Evolutionary conservation across 35 echinoderm and acorn worm genomes (phyloP).

Genomic region (Apostichopus californicus): DNA sequence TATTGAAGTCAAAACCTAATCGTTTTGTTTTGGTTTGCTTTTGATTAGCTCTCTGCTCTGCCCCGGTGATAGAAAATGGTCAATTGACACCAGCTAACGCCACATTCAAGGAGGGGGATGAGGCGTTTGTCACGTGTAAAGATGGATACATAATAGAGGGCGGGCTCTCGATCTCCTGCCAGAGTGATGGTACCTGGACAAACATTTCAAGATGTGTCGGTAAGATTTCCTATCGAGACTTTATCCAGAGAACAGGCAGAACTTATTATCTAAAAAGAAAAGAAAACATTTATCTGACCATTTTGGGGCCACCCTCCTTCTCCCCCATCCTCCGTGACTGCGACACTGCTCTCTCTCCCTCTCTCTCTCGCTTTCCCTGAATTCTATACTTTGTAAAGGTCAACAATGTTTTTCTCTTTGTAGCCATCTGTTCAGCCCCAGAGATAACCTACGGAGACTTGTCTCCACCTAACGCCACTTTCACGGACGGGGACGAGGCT

Average conservation of each 20-base stretch:
- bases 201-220: conserved; percentile 3
- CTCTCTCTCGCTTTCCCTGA: too few relatives aligned
- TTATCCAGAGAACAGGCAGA: too few relatives aligned
- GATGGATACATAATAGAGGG: background rate
- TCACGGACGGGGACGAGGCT: conserved; percentile 10
- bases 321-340: too few relatives aligned
- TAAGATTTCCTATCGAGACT: background rate
- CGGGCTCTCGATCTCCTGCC: background rate
- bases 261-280: too few relatives aligned
- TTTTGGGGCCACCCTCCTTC: too few relatives aligned
- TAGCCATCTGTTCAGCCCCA: conserved; percentile 17
- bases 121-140: background rate
- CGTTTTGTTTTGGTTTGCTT: background rate
- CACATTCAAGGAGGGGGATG: conserved; percentile 23
- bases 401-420: background rate
- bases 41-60: background rate
- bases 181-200: background rate
- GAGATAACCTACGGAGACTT: background rate
- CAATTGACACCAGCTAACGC: background rate
- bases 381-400: background rate
- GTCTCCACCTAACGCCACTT: background rate
- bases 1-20: too few relatives aligned
- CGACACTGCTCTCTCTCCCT: too few relatives aligned
- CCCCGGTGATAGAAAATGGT: background rate
- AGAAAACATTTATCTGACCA: too few relatives aligned